Conservation (phyloP, 2,113 vertebrate species). For the Sterrhoptilus dennistouni region DNA sequence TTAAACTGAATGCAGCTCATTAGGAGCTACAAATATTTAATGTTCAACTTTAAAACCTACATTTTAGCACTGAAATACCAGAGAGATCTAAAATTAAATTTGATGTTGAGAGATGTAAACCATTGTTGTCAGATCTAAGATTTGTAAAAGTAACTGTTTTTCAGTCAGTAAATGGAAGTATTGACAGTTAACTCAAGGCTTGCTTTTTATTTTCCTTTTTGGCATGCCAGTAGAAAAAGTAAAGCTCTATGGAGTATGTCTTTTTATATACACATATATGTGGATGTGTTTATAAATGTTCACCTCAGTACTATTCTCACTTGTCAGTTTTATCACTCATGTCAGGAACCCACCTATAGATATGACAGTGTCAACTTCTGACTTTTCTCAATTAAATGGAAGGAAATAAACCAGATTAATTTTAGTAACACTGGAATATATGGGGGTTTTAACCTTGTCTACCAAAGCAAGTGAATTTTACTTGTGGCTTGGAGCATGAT, state of each 20-base stretch:
- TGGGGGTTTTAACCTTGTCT: neutral
- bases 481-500: neutral
- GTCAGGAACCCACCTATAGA: neutral
- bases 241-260: neutral
- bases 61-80: neutral
- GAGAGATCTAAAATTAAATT: neutral
- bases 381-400: neutral
- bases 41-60: neutral
- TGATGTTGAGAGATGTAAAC: neutral
- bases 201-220: neutral
- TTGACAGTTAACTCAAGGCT: neutral
- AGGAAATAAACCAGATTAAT: neutral
- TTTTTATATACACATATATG: rapidly evolving
- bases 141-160: neutral
- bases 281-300: neutral
- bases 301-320: neutral
- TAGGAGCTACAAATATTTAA: neutral
- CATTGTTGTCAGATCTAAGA: neutral
- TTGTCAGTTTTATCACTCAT: neutral
- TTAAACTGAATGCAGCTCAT: neutral
- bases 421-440: neutral
- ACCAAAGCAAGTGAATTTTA: neutral
- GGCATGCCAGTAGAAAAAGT: neutral
- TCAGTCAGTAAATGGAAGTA: neutral
- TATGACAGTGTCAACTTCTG: neutral